phyloP scores from a whole-genome alignment of 2,113 vertebrate genomes.

The Neolamprologus modestus region DNA sequence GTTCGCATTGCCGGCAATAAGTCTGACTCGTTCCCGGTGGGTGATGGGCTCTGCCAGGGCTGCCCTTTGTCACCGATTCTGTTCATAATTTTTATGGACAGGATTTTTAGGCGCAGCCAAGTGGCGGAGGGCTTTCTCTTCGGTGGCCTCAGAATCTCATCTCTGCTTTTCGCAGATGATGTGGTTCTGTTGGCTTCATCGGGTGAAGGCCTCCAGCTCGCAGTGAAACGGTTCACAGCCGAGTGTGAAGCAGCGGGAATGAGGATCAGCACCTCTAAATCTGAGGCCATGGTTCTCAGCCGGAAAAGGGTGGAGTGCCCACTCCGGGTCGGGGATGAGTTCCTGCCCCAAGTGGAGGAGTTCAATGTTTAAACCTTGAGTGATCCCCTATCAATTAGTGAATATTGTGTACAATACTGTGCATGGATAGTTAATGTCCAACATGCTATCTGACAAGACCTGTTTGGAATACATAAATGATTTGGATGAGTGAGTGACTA shows the following conservation, averaged over 20 bases:
- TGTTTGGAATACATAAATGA: not conserved
- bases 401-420: not conserved
- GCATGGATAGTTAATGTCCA: not conserved
- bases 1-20: too few species aligned
- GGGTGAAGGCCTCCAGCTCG: fast-evolving
- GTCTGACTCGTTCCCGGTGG: too few species aligned
- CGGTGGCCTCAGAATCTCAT: fast-evolving
- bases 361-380: not conserved
- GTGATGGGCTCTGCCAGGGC: too few species aligned
- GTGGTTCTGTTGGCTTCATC: fast-evolving
- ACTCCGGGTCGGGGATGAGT: not conserved
- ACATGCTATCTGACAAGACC: not conserved
- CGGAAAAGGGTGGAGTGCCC: not conserved
- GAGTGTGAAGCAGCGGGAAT: not conserved
- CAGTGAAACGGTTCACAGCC: fast-evolving
- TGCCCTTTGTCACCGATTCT: too few species aligned
- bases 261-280: fast-evolving
- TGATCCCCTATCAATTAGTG: not conserved
- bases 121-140: fast-evolving
- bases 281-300: not conserved
- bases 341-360: not conserved
- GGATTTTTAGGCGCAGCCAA: too few species aligned
- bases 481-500: not conserved
- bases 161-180: fast-evolving
- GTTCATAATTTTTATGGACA: too few species aligned